These are phyloP conservation scores for Zaprionus ornatus DNA, from an alignment of 1,140 invertebrate species.

Conservation along the genomic window DNA sequence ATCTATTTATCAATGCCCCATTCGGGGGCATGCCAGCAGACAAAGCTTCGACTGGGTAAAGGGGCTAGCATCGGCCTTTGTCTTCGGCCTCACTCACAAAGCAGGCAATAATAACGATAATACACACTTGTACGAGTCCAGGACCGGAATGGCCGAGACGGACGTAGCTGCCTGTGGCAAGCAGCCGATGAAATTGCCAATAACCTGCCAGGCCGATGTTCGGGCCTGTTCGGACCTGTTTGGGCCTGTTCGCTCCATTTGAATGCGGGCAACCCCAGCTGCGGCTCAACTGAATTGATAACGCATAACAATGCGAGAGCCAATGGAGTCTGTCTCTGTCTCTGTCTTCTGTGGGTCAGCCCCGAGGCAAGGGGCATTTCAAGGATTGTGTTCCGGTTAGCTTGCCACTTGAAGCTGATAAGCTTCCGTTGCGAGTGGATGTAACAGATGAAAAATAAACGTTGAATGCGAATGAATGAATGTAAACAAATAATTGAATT, in stretches of 20 bases:
- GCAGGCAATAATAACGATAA: constrained; percentile 36
- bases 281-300: constrained; percentile 27
- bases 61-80: constrained; percentile 27
- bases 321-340: neutral
- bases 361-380: constrained; percentile 14
- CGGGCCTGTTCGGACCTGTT: neutral
- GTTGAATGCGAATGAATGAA: neutral
- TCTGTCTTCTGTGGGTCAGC: neutral
- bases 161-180: constrained; percentile 5
- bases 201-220: constrained; percentile 8
- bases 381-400: constrained; percentile 17
- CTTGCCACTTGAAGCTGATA: constrained; percentile 26
- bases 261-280: constrained; percentile 30
- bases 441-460: neutral
- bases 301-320: constrained; percentile 29
- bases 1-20: constrained; percentile 28
- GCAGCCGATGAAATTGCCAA: constrained; percentile 25
- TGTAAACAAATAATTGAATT: neutral
- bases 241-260: constrained; percentile 13
- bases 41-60: neutral
- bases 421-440: neutral
- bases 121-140: neutral
- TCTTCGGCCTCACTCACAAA: constrained; percentile 26
- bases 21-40: neutral
- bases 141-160: neutral